A percentile compares a stretch with the other conserved stretches of the same genome.
phyloP scores from a whole-genome alignment of 2,888 invertebrate species.

The Mimumesa dahlbomi region DNA sequence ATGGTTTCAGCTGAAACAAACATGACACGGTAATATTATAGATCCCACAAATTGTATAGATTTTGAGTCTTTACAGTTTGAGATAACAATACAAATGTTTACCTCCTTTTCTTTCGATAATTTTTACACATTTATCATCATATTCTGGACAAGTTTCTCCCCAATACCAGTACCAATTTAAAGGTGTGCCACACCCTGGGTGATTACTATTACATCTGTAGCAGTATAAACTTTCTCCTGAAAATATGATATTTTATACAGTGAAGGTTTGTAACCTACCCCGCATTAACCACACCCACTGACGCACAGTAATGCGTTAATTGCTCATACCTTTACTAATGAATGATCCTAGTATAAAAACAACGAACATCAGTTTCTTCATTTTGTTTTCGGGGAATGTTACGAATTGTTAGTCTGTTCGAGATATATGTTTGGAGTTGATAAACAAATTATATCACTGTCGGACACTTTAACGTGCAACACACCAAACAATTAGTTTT shows the following conservation, averaged over 20 bases:
- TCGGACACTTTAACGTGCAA: not conserved
- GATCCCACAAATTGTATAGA: no score
- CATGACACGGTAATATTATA: not conserved
- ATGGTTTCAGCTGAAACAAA: constrained; percentile 85
- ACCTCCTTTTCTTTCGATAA: constrained; percentile 93
- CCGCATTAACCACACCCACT: constrained; percentile 27
- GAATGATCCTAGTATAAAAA: constrained; percentile 39
- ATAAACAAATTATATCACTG: no score
- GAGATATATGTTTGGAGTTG: no score
- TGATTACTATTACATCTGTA: constrained; percentile 94
- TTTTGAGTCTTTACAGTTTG: not conserved
- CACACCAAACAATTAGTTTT: not conserved
- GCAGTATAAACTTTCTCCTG: constrained; percentile 89
- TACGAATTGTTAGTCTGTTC: no score
- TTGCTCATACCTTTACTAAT: constrained; percentile 52
- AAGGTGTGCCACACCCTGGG: constrained; percentile 92
- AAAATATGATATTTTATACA: constrained; percentile 44
- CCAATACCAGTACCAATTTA: constrained; percentile 90
- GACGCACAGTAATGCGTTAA: not conserved
- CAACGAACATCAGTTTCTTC: constrained; percentile 27
- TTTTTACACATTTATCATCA: constrained; percentile 94
- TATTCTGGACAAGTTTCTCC: constrained; percentile 91
- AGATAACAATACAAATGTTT: constrained; percentile 48
- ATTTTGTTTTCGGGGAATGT: constrained; percentile 23
- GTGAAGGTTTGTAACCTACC: not conserved